Evolutionary conservation across 2,113 vertebrate genomes (phyloP), one percentile per base, ranked within the genome.

Genomic region (Sclerurus mexicanus): DNA sequence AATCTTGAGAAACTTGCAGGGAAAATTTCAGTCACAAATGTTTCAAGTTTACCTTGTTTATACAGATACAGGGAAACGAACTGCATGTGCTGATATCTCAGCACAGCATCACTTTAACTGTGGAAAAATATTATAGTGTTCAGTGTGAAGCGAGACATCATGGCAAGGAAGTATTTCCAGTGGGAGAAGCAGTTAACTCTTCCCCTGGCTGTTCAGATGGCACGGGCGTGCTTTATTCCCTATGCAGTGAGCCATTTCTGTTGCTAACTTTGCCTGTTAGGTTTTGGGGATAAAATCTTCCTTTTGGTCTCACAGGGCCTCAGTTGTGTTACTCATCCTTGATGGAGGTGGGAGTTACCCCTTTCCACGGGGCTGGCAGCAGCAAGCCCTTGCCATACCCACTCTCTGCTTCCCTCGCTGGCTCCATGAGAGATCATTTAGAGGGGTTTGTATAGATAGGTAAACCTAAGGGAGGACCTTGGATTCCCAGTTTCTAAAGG

Each of bases 371-470:
- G 83, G 52, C 53, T 80, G 39, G 59, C 49, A 22, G 67, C 72
- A 40, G 42, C 0, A 1, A 80, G 33, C 44, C 53, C 58, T 83
- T 47, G 46, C 64, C 5, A 0, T 8, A 0, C 8, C 7, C 0
- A 0, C 20, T 30, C 49, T 44, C 46, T 9, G 1, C 71, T 66
- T 67, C n/a, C 37, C 53, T 74, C 6, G 1, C 14, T 33, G 64
- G 35, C 33, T 84, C 71, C 12, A 0, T 10, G 23, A 46, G 56
- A 39, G 25, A 55, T 46, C 24, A 2, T 47, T 46, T 1, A 0
- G 5, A 28, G 33, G 16, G 6, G 5, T 7, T 74, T 9, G 2
- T 37, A 30, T 35, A 24, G 39, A 4, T 1, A 8, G 18, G 11
- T 31, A 25, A 76, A 52, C 30, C 67, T 44, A 18, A 47, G 83